Conservation (phyloP, 2,113 vertebrate genomes). For the Bubalus kerabau region DNA sequence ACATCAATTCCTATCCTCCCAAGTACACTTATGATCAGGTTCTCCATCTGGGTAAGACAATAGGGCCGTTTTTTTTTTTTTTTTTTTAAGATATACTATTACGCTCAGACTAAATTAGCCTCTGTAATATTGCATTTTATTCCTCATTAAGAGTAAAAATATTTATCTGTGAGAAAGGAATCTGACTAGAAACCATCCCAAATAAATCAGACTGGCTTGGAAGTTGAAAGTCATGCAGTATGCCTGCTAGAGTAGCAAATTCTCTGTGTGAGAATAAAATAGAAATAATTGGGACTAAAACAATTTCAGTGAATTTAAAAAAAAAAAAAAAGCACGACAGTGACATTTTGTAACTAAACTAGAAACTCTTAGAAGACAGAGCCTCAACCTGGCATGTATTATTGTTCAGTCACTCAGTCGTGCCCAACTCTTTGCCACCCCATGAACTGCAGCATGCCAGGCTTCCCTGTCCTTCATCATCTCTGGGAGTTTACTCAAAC, state of each 20-base stretch:
- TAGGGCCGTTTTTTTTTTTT: accelerated
- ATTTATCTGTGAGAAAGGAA: neutral
- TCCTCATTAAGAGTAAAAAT: neutral
- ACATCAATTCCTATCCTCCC: neutral
- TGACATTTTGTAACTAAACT: neutral
- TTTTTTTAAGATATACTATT: neutral
- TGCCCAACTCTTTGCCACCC: neutral
- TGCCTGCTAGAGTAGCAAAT: neutral
- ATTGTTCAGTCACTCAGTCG: neutral
- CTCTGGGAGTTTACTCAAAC: neutral
- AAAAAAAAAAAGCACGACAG: neutral
- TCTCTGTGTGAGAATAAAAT: neutral
- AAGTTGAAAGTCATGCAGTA: neutral
- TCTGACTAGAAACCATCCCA: neutral
- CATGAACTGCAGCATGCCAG: neutral
- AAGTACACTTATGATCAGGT: neutral
- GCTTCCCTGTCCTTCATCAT: neutral
- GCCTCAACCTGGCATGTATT: neutral
- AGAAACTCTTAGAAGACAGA: neutral
- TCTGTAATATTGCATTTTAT: neutral
- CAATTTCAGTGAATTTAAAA: neutral
- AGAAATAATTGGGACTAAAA: neutral
- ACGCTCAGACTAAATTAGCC: neutral
- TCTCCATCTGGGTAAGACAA: neutral
- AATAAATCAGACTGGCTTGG: neutral